phyloP scores from a whole-genome alignment of 2,797 vertebrate genomes.

The Clarias pachynema region DNA sequence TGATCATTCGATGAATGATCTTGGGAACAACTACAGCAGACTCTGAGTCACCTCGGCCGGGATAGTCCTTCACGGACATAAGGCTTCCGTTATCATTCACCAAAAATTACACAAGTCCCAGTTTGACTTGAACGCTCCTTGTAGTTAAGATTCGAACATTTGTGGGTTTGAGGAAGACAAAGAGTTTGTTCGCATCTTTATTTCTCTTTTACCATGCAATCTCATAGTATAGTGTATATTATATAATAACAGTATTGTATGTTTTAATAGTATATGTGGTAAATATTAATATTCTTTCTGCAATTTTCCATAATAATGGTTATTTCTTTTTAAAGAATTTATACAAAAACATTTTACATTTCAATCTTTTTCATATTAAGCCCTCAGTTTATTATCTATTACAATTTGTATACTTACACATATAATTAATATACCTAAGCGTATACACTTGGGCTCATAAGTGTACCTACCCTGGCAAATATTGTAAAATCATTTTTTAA shows the following conservation, averaged over 20 bases:
- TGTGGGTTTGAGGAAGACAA: not conserved
- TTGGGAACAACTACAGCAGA: too few relatives aligned
- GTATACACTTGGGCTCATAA: not conserved
- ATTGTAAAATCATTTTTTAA: too few relatives aligned
- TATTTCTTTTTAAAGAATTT: not conserved
- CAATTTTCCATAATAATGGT: not conserved
- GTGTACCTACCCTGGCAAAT: too few relatives aligned
- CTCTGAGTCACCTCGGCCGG: too few relatives aligned
- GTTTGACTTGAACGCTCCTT: too few relatives aligned
- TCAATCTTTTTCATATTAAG: not conserved
- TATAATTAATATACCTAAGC: not conserved
- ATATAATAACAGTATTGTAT: not conserved
- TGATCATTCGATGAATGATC: too few relatives aligned
- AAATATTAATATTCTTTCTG: not conserved
- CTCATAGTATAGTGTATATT: not conserved
- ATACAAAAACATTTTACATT: not conserved
- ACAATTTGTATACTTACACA: not conserved
- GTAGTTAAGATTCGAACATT: not conserved
- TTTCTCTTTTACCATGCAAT: not conserved
- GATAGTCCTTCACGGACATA: too few relatives aligned
- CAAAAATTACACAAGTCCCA: too few relatives aligned
- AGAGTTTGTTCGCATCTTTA: too few relatives aligned
- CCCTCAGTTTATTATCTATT: not conserved
- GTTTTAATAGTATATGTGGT: not conserved
- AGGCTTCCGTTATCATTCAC: too few relatives aligned